Percentiles rank a stretch among this genome's conserved stretches.
Evolutionary conservation across 2,888 invertebrate species (phyloP).

Genomic region (Epicampocera succincta): DNA sequence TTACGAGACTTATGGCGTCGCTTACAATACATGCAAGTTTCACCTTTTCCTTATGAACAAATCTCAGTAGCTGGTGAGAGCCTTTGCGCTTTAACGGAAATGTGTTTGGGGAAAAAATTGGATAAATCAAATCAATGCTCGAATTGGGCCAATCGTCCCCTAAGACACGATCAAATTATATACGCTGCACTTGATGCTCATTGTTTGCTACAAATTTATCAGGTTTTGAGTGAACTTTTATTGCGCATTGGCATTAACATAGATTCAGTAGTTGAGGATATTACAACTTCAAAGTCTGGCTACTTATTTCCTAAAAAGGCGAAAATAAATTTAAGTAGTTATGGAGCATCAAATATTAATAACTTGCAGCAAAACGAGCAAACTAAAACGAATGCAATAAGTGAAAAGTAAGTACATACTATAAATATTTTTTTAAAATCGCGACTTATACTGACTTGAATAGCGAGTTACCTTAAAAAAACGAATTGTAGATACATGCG

Average conservation of each 20-base stretch:
- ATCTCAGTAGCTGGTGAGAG: conserved; percentile 83
- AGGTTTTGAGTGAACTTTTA: conserved; percentile 82
- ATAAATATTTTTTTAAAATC: no score
- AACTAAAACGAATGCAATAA: background rate
- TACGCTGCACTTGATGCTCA: conserved; percentile 95
- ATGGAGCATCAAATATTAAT: background rate
- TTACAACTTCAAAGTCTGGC: conserved; percentile 71
- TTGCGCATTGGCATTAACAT: conserved; percentile 76
- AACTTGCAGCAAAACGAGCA: conserved; percentile 34
- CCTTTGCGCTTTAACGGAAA: conserved; percentile 88
- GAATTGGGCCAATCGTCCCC: conserved; percentile 93
- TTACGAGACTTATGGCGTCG: conserved; percentile 84
- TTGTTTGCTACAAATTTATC: conserved; percentile 91
- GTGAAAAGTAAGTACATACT: conserved; percentile 51
- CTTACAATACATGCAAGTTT: conserved; percentile 82
- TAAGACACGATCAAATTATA: conserved; percentile 88
- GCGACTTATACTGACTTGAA: no score
- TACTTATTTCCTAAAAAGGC: conserved; percentile 67
- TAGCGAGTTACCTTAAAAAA: no score
- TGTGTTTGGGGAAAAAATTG: conserved; percentile 88
- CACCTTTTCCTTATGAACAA: conserved; percentile 84
- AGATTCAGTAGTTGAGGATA: conserved; percentile 72
- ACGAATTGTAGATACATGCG: no score
- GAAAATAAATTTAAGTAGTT: conserved; percentile 27
- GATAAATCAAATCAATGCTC: conserved; percentile 95